Evolutionary conservation across 2,797 vertebrate genomes (phyloP).

Genomic region (Spizella passerina): DNA sequence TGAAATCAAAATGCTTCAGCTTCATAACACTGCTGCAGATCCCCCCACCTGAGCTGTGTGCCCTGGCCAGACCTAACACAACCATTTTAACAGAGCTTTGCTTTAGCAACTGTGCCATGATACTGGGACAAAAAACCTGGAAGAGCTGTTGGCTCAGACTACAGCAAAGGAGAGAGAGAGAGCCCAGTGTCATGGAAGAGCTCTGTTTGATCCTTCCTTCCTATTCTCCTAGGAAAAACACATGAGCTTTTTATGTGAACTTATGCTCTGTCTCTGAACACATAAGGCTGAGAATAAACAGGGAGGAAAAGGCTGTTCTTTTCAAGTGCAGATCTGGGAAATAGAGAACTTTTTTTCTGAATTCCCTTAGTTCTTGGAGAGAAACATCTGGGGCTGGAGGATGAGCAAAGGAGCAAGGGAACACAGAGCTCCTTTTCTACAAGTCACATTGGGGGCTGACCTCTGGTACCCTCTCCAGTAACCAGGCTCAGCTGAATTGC

Average conservation of each 20-base stretch:
- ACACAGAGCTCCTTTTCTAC: background rate
- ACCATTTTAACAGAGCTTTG: background rate
- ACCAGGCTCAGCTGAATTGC: background rate
- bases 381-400: background rate
- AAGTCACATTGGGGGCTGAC: fast-evolving
- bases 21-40: background rate
- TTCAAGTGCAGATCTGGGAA: background rate
- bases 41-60: fast-evolving
- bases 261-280: background rate
- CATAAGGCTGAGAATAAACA: background rate
- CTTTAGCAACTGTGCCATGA: background rate
- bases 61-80: background rate
- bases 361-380: background rate
- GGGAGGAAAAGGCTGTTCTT: background rate
- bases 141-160: background rate
- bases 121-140: background rate
- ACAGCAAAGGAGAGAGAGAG: background rate
- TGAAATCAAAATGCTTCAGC: background rate
- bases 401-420: background rate
- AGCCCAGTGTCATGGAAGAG: background rate
- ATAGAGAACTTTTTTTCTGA: background rate
- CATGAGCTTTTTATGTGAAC: background rate
- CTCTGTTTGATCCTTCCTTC: background rate
- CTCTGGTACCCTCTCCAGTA: background rate
- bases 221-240: background rate